Base-by-base conservation (phyloP, 1,140 invertebrate species). In the Apocrypta bakeri region DNA sequence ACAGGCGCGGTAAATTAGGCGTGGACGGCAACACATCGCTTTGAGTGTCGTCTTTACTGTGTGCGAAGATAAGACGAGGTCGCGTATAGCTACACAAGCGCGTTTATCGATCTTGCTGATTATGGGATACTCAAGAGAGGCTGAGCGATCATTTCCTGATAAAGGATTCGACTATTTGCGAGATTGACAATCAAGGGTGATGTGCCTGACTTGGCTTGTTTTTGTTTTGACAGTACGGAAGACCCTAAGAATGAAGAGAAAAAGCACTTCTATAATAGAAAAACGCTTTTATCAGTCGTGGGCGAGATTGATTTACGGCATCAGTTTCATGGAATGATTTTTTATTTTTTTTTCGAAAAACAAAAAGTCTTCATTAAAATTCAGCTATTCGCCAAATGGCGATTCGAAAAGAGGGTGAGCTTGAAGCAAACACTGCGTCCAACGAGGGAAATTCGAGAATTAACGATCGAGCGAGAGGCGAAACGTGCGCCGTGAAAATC, bases 1-100 rank as follows among this genome's bases (percentile, higher is more conserved):
- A 79, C 48, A 56, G 63, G 73, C 48, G 83, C 64, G 76, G 42
- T 78, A 77, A 82, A 82, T 82, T 82, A 82, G 81, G 66, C 75
- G 75, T 68, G 68, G 71, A 78, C 61, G 75, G 63, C 42, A 6
- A 17, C 25, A 8, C 37, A 14, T 71, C 64, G 42, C 25, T 17
- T 68, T 69, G 29, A 27, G 0, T 31, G 33, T 56, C 1, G 33
- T 31, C n/a, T 33, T 29, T 0, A 4, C 21, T 6, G 48, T 48
- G 42, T 48, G 14, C 0, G 48, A 17, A 56, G 48, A 77, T 63
- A 75, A 82, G 64, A 40, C 48, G 14, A 25, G 64, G 9, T 27
- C 64, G 64, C 17, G 64, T 17, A 29, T 27, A 27, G n/a, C n/a
- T 27, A 27, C 63, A 64, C n/a, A 2, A 27, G n/a, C 48, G 25